phyloP scores from a whole-genome alignment of 2,888 invertebrate genomes.

The Agelastica alni region DNA sequence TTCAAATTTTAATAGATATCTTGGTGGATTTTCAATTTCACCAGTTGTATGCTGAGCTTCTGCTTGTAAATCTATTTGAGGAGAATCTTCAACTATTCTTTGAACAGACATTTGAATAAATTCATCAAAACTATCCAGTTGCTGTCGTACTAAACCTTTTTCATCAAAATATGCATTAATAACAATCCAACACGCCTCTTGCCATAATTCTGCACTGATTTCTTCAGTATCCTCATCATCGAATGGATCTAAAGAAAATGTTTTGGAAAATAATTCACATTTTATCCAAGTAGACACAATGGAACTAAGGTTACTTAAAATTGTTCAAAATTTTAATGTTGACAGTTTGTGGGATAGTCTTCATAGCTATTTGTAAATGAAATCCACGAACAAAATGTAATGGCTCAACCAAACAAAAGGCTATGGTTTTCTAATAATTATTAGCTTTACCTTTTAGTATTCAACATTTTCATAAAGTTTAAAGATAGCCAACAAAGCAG shows the following conservation, averaged over 20 bases:
- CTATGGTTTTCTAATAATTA: no score
- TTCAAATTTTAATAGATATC: conserved; percentile 94
- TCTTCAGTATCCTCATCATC: conserved; percentile 92
- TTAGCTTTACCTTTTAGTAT: no score
- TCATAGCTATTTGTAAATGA: no score
- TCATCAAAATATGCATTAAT: conserved; percentile 99
- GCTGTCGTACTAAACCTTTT: conserved; percentile 98
- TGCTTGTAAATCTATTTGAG: conserved; percentile 94
- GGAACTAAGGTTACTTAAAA: no score
- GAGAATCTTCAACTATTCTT: conserved; percentile 98
- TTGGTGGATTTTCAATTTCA: conserved; percentile 87
- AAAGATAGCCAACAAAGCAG: no score
- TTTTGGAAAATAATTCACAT: no score
- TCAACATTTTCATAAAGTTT: no score
- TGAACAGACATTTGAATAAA: conserved; percentile 99
- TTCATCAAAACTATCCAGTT: conserved; percentile 99
- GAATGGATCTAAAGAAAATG: conserved; percentile 56
- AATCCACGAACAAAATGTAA: no score
- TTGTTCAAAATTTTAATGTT: no score
- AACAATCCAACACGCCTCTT: conserved; percentile 99
- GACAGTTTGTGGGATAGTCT: no score
- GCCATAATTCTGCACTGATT: conserved; percentile 98
- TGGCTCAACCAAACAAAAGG: no score
- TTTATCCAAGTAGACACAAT: no score
- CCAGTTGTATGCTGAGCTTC: conserved; percentile 97